These are phyloP conservation scores for Leptopterna dolabrata DNA, from an alignment of 2,888 invertebrate genomes.

Conservation along the genomic window DNA sequence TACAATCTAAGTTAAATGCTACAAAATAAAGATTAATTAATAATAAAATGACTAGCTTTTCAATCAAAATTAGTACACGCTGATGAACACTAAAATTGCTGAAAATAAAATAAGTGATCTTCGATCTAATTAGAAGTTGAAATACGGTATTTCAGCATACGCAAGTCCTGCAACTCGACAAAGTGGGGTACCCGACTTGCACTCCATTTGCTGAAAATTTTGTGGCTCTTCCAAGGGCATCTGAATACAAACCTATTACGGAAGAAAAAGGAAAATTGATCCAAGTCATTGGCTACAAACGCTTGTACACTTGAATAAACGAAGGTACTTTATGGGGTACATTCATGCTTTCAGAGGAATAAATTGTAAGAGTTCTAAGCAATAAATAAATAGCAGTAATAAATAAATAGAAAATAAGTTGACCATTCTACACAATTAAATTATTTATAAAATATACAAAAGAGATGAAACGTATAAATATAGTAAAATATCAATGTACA, in stretches of 20 bases:
- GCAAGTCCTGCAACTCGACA: background rate
- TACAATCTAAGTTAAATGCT: background rate
- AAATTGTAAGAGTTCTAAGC: background rate
- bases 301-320: background rate
- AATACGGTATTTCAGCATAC: background rate
- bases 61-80: background rate
- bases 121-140: background rate
- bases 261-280: background rate
- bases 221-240: background rate
- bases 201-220: too few species aligned
- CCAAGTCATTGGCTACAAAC: background rate
- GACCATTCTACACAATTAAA: background rate
- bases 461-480: constrained; percentile 6
- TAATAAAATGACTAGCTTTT: constrained; percentile 7
- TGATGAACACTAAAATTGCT: background rate
- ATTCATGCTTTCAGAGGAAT: background rate
- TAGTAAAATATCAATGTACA: constrained; percentile 28
- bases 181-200: background rate
- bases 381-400: background rate
- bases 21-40: background rate
- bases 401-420: constrained; percentile 15
- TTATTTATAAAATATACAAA: constrained; percentile 30
- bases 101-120: background rate
- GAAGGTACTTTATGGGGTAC: background rate
- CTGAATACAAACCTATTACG: too few species aligned